Base-by-base conservation (phyloP, 2,888 invertebrate species). In the Prosopocoilus inquinatus region DNA sequence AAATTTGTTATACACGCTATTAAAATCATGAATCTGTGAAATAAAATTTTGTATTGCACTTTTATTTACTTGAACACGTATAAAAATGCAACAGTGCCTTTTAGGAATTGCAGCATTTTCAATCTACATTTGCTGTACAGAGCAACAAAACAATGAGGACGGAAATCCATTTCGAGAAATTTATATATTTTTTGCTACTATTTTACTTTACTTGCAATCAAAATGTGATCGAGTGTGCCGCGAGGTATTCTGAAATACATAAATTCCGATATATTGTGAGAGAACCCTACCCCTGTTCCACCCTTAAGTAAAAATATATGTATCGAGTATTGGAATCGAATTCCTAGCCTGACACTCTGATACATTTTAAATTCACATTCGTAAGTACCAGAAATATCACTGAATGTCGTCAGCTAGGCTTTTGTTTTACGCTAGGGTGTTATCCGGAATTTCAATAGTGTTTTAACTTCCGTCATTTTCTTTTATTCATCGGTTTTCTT, bases 221-320 rank as follows among this genome's bases (percentile, higher is more conserved):
- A 71, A 75, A 70, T 70, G 73, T 73, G 74, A 75, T 73, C 72
- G 73, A 74, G 69, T 66, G 67, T 64, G 74, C 75, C 75, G 66
- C 68, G 67, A 74, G 74, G 75, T 73, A 75, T 75, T 74, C 72
- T 63, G 70, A 70, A 74, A 75, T 74, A 73, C 75, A 74, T 76
- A 77, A 76, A 77, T 77, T 75, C 70, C 74, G 65, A 74, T 76
- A 75, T 70, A 71, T 73, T 70, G 69, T 68, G 68, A 66, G 67
- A 65, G 68, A 67, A 67, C 64, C 63, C 64, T 67, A 63, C 68
- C 68, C 67, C 67, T 63, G 70, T 68, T 70, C 70, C 70, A 67
- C 73, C 71, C 75, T 75, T 77, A 76, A 77, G 76, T 77, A 77
- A 76, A 76, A 77, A 77, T 76, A 76, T 77, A 72, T 77, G 77